Percentiles rank a stretch among this genome's conserved stretches.
Conservation (phyloP, 2,797 vertebrate species). For the Serranus cabrilla region DNA sequence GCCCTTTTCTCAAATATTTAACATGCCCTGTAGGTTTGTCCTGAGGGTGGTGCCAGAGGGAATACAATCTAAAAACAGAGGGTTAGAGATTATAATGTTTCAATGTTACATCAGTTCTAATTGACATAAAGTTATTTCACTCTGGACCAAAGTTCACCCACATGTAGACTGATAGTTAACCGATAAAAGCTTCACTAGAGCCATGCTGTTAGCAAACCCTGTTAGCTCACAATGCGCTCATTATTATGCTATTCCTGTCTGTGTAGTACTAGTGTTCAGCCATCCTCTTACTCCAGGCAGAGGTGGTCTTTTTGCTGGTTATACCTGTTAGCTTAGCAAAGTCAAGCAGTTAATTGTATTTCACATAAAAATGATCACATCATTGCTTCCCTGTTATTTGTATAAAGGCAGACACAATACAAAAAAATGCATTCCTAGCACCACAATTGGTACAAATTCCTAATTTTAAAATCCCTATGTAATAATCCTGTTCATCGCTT, state of each 20-base stretch:
- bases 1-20: not conserved
- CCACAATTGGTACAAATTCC: not conserved
- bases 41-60: not conserved
- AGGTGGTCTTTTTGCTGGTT: constrained; percentile 5
- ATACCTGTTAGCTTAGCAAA: not conserved
- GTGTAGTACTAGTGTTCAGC: not conserved
- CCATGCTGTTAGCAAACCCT: not conserved
- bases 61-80: not conserved
- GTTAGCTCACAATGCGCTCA: not conserved
- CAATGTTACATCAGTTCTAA: not conserved
- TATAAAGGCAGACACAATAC: constrained; percentile 8
- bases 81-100: not conserved
- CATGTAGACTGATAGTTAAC: not conserved
- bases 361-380: constrained; percentile 9
- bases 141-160: not conserved
- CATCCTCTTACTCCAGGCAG: constrained; percentile 23
- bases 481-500: not conserved
- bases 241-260: constrained; percentile 3
- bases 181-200: not conserved
- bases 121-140: not conserved
- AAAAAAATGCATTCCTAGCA: constrained; percentile 25
- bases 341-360: constrained; percentile 13
- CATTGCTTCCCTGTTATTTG: constrained; percentile 9
- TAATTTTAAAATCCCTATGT: constrained; percentile 18
- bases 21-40: not conserved